These are phyloP conservation scores for Scaptomyza pallida DNA, from an alignment of 1,140 invertebrate species.

Conservation along the genomic window DNA sequence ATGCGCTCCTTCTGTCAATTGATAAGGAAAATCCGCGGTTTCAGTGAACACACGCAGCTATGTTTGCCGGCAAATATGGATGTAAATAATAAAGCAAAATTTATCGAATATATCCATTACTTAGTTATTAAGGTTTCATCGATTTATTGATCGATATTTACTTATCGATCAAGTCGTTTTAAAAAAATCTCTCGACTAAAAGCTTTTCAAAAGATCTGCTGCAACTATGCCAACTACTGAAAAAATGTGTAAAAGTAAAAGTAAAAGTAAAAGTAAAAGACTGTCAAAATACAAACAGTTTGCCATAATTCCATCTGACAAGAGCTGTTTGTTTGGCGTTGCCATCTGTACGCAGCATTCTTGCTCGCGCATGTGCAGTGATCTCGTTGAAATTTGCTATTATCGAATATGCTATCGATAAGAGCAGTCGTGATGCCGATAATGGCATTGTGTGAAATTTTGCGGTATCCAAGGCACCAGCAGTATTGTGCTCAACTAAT, in stretches of 20 bases:
- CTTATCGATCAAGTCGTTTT: too few species aligned
- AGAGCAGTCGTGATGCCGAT: neutral
- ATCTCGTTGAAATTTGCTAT: neutral
- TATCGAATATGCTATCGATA: slow-evolving; percentile 20
- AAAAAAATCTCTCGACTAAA: too few species aligned
- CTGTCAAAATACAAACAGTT: too few species aligned
- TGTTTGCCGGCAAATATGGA: slow-evolving; percentile 29
- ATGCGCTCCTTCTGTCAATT: slow-evolving; percentile 21
- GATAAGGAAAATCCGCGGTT: slow-evolving; percentile 17
- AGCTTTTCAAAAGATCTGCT: too few species aligned
- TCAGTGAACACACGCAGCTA: slow-evolving; percentile 15
- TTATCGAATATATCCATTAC: slow-evolving; percentile 4
- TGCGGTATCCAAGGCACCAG: slow-evolving; percentile 35
- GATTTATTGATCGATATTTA: too few species aligned
- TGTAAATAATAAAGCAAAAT: slow-evolving; percentile 2
- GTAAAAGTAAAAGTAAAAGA: too few species aligned
- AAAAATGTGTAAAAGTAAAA: too few species aligned
- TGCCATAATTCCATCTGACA: too few species aligned
- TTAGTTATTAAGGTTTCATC: too few species aligned
- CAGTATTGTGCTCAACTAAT: slow-evolving; percentile 27
- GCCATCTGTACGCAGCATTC: neutral
- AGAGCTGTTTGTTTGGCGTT: neutral
- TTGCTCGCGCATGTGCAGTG: neutral
- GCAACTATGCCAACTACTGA: too few species aligned
- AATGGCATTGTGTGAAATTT: slow-evolving; percentile 21